These are phyloP conservation scores for Sussaba pulchella DNA, from an alignment of 2,888 invertebrate genomes.

Conservation along the genomic window DNA sequence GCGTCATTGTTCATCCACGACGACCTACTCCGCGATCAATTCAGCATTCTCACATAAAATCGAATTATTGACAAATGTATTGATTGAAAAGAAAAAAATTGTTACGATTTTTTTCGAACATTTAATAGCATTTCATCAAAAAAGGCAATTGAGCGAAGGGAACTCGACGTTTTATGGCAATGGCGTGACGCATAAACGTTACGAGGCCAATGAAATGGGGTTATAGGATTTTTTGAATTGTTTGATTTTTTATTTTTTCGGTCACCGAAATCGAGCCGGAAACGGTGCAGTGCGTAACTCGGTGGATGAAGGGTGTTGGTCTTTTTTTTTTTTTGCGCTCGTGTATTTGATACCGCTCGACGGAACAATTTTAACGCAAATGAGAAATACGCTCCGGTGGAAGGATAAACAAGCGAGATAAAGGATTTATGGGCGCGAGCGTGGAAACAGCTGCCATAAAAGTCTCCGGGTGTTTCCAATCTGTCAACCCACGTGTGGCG, in stretches of 20 bases:
- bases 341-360: slow-evolving; percentile 38
- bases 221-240: neutral
- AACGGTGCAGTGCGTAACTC: slow-evolving; percentile 2
- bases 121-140: no score
- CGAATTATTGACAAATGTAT: neutral
- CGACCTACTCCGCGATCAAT: neutral
- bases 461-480: slow-evolving; percentile 79
- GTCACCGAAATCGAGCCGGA: neutral
- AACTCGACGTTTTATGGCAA: neutral
- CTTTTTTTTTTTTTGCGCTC: slow-evolving; percentile 17
- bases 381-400: slow-evolving; percentile 73
- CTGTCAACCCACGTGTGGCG: slow-evolving; percentile 74
- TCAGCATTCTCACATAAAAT: no score
- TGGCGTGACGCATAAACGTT: neutral
- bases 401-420: slow-evolving; percentile 77
- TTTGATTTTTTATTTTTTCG: neutral
- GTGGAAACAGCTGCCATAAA: slow-evolving; percentile 78
- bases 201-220: slow-evolving; percentile 2
- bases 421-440: slow-evolving; percentile 75
- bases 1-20: slow-evolving; percentile 8
- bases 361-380: slow-evolving; percentile 76
- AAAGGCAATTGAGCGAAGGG: no score
- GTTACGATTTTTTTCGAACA: no score
- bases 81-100: no score
- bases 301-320: neutral